Base-by-base conservation (phyloP, 2,797 vertebrate species). In the Acanthornis magna region DNA sequence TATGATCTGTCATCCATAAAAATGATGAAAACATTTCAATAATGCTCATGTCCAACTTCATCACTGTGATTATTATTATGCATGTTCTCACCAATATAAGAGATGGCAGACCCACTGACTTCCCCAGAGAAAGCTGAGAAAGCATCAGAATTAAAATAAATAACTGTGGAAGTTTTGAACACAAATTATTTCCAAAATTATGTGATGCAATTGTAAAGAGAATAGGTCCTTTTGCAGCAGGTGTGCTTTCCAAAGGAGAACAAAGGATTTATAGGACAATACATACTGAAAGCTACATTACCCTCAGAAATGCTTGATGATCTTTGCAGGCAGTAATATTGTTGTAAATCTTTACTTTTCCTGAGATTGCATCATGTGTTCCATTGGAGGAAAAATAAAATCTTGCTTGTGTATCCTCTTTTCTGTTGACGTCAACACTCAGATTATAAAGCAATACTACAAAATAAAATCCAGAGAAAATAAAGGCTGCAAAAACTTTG, bases 361-460 rank as follows among this genome's bases (percentile, higher is more conserved):
- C 98, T 26, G 96, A 98, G 17, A 98, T 98, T 83, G 97, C 96
- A 53, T 99, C 99, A 20, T 98, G 98, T 9, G 98, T 99, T 57
- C 98, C 98, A 62, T 99, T 99, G 45, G 98, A 98, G n/a, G 97
- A 97, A 97, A 99, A 99, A 96, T 99, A 98, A 97, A 99, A 99
- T 60, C 99, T 98, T 68, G 98, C 97, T 66, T 98, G 98, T 63
- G 98, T 98, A 50, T 98, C 98, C 3, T 97, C 95, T 94, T 98
- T 99, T 95, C 99, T 98, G 76, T 97, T 98, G 83, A 98, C 96
- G 32, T 99, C 99, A 87, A 99, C 97, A 34, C 98, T 99, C 91
- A 99, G 94, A 95, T 99, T 99, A 96, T 99, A 99, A 85, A 98
- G 97, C 89, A 99, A 96, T 53, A 98, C 99, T 99, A 95, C 38